These are phyloP conservation scores for Pentamera pediparva DNA, from an alignment of 53 echinoderm and acorn worm species.

Conservation along the genomic window DNA sequence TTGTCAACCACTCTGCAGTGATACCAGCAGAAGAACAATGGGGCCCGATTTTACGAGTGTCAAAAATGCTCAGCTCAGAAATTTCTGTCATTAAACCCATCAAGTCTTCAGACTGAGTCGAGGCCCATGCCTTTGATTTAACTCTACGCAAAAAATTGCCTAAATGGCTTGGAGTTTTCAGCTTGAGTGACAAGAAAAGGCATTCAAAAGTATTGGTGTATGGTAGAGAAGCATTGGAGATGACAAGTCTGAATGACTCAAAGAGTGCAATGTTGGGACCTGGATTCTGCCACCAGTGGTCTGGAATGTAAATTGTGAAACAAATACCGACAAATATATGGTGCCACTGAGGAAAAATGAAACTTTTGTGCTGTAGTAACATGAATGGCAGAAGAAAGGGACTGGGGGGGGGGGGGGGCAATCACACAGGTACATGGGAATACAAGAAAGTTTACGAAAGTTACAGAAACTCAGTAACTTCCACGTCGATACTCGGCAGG, in stretches of 20 bases:
- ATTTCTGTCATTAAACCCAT: neutral
- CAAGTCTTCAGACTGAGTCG: neutral
- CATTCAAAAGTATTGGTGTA: neutral
- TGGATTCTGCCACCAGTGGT: slow-evolving; percentile 13
- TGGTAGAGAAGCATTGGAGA: neutral
- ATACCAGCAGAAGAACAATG: neutral
- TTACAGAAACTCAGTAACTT: too few species aligned
- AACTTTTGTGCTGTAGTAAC: too few species aligned
- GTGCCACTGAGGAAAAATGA: neutral
- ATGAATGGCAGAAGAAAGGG: too few species aligned
- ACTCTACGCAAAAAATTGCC: neutral
- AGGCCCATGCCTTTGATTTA: neutral
- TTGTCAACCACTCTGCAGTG: neutral
- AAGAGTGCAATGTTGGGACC: slow-evolving; percentile 10
- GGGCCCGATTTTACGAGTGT: neutral
- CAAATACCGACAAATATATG: neutral
- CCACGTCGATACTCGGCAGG: too few species aligned
- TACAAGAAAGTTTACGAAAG: too few species aligned
- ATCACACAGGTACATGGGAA: too few species aligned
- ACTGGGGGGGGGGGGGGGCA: too few species aligned
- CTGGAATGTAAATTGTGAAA: slow-evolving; percentile 3
- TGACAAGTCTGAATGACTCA: neutral
- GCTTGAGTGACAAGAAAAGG: slow-evolving; percentile 1
- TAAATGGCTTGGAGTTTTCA: neutral
- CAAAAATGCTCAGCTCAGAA: neutral